Conservation (phyloP, 2,797 vertebrate species). For the Tolypeutes matacus region DNA sequence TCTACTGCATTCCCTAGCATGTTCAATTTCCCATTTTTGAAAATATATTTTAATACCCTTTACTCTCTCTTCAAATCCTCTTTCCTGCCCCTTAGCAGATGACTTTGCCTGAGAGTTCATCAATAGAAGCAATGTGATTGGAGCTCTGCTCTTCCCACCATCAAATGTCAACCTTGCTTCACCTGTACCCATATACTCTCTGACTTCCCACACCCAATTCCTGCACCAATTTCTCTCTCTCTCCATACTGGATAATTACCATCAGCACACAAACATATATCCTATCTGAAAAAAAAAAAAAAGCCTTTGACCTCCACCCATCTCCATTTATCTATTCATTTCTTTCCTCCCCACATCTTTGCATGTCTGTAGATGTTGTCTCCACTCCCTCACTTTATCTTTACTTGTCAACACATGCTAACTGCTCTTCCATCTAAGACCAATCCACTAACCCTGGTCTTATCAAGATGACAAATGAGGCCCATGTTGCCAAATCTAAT, state of each 20-base stretch:
- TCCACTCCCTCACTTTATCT: not conserved
- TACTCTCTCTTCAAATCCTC: not conserved
- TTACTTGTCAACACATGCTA: not conserved
- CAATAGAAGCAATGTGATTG: not conserved
- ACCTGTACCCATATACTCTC: not conserved
- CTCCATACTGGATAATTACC: not conserved
- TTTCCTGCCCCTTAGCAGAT: not conserved
- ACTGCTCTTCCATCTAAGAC: not conserved
- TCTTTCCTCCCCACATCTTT: not conserved
- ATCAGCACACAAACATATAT: not conserved
- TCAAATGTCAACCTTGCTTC: not conserved
- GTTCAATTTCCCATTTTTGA: not conserved
- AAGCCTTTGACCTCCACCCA: not conserved
- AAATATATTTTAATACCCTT: not conserved
- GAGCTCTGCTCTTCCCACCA: not conserved
- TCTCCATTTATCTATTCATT: not conserved
- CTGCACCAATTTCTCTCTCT: not conserved
- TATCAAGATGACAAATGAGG: not conserved
- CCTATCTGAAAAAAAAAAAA: not conserved
- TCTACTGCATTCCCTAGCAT: not conserved
- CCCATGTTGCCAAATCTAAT: not conserved
- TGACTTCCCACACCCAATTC: not conserved
- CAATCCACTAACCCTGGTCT: too few relatives aligned
- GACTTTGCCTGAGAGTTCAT: not conserved
- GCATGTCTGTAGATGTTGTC: not conserved